Evolutionary conservation across 2,113 vertebrate genomes (phyloP).

Genomic region (Mola mola): DNA sequence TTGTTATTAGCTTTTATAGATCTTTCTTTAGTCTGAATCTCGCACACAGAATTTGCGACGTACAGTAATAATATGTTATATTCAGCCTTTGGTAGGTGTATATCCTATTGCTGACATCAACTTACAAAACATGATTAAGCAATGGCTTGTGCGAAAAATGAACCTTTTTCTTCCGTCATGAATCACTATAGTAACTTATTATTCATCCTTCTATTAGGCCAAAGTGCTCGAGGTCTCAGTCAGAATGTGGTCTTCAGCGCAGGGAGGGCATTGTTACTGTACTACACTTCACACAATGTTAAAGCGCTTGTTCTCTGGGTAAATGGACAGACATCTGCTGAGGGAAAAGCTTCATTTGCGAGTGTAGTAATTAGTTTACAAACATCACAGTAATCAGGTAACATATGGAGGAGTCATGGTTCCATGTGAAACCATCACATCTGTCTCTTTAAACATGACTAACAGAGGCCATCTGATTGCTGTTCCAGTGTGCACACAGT

Average conservation of each 20-base stretch:
- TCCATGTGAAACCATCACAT: conserved; percentile 67
- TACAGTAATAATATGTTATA: too few relatives aligned
- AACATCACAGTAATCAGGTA: conserved; percentile 69
- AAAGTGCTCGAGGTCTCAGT: too few relatives aligned
- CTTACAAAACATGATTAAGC: too few relatives aligned
- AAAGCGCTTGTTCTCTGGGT: conserved; percentile 52
- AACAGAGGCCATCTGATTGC: conserved; percentile 60
- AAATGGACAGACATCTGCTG: conserved; percentile 76
- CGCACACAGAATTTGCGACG: too few relatives aligned
- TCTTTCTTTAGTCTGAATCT: too few relatives aligned
- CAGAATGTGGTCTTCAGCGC: background rate
- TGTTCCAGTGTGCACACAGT: conserved; percentile 39
- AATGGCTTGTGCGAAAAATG: too few relatives aligned
- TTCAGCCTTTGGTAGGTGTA: too few relatives aligned
- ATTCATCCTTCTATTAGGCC: too few relatives aligned
- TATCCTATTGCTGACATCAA: too few relatives aligned
- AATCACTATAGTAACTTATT: conserved; percentile 3
- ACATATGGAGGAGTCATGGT: conserved; percentile 75
- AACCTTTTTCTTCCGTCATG: conserved; percentile 15
- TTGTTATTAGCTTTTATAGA: too few relatives aligned
- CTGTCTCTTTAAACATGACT: conserved; percentile 76
- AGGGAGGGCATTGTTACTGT: conserved; percentile 32
- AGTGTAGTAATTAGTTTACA: conserved; percentile 71
- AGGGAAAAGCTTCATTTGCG: conserved; percentile 48
- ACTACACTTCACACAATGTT: conserved; percentile 39